Evolutionary conservation across 2,888 invertebrate species (phyloP), one percentile per base, ranked within the genome.

Genomic region (Brenthis ino): DNA sequence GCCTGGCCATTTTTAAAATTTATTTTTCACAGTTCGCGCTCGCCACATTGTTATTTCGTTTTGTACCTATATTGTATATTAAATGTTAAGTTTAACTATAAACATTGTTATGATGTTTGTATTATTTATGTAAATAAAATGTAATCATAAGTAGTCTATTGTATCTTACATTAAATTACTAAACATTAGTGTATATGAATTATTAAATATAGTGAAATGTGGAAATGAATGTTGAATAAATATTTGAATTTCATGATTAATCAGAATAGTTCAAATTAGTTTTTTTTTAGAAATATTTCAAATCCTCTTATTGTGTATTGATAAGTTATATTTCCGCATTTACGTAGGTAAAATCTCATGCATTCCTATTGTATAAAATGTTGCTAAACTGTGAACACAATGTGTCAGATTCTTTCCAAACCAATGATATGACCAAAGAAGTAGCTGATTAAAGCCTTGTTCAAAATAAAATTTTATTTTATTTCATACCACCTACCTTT

Each of bases 351-450:
- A 82, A 80, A 74, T 79, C 75, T 80, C 75, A 80, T 81, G 84
- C 86, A 89, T 88, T 88, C 86, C 87, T 85, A 79, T 79, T 74
- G 75, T 75, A 70, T 77, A 79, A 79, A 73, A 80, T 73, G 72
- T 76, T 76, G 77, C 76, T 72, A 74, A 74, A 78, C 75, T 79
- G 74, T 81, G 75, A 72, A 77, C 72, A 72, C 65, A 78, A 85
- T 82, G 84, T 87, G 86, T 84, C 83, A 77, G 84, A 80, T 85
- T 84, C 81, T 80, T 78, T 81, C 85, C 77, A 88, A 94, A 94
- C 94, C 95, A 94, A 94, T 94, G 94, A 94, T 94, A 93, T 93
- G 94, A 94, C 95, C 95, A 95, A 95, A 95, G 95, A 94, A 86
- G 88, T 93, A 93, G 92, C 83, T 85, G 84, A 93, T 85, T 92